Base-by-base conservation (phyloP, 2,113 vertebrate genomes). In the Phoenicopterus ruber region DNA sequence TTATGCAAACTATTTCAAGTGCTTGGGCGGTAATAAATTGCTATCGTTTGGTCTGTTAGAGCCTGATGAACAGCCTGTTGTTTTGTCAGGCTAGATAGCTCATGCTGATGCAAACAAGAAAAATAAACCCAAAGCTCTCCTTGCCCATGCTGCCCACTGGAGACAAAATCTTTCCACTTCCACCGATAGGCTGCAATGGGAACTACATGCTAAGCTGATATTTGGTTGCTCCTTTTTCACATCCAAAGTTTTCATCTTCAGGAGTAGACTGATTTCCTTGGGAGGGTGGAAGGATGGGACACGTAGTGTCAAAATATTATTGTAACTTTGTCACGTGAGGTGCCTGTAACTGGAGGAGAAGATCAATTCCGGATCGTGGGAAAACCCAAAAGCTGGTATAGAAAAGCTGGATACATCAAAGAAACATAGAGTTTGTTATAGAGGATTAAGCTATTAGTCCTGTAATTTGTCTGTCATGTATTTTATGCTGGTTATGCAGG, bases 1-100 rank as follows among this genome's bases (percentile, higher is more conserved):
- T 94, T 90, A 90, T 94, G 91, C 58, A 87, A 94, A 90, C 40
- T 82, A 26, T 78, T 94, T 94, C 70, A 76, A 70, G 78, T 77
- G 20, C 31, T 91, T 85, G 17, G 13, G 58, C 0, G 0, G 58
- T 77, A 95, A 93, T 88, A 90, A 90, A 88, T 95, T 82, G 78
- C n/a, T 89, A 34, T 14, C 1, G 0, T 91, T 91, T 77, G 49
- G 32, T 69, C 87, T 82, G 86, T 76, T 90, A 77, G 40, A 76
- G 49, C 31, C 62, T 86, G 86, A 74, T 95, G 63, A 86, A 74
- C 7, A 11, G 47, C 40, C 42, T 89, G 57, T 69, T 93, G 34
- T 79, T 95, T 78, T 76, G 61, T 87, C 73, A 96, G 77, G 70
- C 44, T 62, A 85, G 77, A 59, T 42, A 82, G n/a, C 46, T 65